Base-by-base conservation (phyloP, 2,888 invertebrate species). In the Sinodicranocentrus sp. region DNA sequence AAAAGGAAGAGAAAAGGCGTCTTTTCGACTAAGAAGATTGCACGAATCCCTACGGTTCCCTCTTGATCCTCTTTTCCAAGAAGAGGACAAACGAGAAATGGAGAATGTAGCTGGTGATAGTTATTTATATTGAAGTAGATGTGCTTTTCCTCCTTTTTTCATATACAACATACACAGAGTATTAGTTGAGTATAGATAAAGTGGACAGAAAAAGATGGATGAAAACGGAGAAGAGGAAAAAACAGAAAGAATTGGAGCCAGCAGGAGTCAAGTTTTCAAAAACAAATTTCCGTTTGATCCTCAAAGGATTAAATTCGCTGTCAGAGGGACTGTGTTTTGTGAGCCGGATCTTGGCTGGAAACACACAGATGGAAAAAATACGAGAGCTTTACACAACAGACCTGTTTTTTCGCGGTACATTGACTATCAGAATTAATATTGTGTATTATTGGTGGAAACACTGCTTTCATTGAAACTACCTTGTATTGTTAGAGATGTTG, bases 231-330 rank as follows among this genome's bases (percentile, higher is more conserved):
- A 61, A 73, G 52, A 44, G 43, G 44, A 70, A 67, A 70, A 83
- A 75, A 78, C 73, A 61, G 44, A 70, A 67, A 70, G 85, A 75
- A 78, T 77, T 70, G 75, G 70, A 80, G 76, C 72, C 80, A 84
- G 78, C 80, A 82, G 84, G 84, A 86, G 84, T 86, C 84, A 86
- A 84, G 86, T 86, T 86, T 85, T 84, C 75, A 78, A 84, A 86
- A 86, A 86, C 86, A 86, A 84, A 86, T 82, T 86, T 86, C 84
- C 84, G 72, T 84, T 84, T 86, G 86, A 86, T 86, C 86, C 86
- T 86, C 78, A 54, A 79, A 67, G 86, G 86, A 86, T 86, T 86
- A 86, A 86, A 86, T 84, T 84, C 84, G 82, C 78, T 84, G 80
- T 84, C 84, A 77, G 84, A 75, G 73, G 80, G 82, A 80, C 80